Percentiles rank a stretch among this genome's conserved stretches.
Evolutionary conservation across 2,113 vertebrate species (phyloP).

Genomic region (Scomber colias): DNA sequence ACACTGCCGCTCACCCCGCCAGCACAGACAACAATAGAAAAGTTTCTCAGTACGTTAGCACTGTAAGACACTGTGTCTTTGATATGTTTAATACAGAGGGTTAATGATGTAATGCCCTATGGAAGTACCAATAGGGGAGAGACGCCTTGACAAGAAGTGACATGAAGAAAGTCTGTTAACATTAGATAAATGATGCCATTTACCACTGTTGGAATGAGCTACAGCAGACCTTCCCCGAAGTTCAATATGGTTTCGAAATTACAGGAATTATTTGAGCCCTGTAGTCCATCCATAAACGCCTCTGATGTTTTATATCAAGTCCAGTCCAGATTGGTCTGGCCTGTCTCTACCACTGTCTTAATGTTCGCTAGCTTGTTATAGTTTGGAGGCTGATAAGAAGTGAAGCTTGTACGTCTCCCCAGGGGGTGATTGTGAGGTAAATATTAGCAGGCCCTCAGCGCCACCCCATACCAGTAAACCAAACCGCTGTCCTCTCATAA

Average conservation of each 20-base stretch:
- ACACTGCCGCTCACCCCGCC: conserved; percentile 40
- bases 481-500: conserved; percentile 81
- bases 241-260: conserved; percentile 63
- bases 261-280: conserved; percentile 54
- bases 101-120: conserved; percentile 50
- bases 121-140: conserved; percentile 23
- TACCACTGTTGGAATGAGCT: conserved; percentile 29
- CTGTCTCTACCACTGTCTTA: conserved; percentile 66
- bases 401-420: conserved; percentile 81
- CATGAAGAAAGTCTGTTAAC: conserved; percentile 50
- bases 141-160: conserved; percentile 45
- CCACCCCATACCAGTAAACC: conserved; percentile 75
- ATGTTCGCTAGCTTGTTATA: conserved; percentile 81
- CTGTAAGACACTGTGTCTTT: conserved; percentile 32
- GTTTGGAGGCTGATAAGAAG: conserved; percentile 81
- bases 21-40: conserved; percentile 64
- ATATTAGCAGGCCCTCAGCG: conserved; percentile 79
- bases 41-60: conserved; percentile 55
- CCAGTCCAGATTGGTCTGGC: conserved; percentile 61
- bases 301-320: conserved; percentile 68
- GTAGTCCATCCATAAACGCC: conserved; percentile 60
- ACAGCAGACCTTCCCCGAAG: conserved; percentile 33
- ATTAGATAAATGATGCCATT: conserved; percentile 49
- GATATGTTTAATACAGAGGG: conserved; percentile 52
- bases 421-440: conserved; percentile 76